Base-by-base conservation (phyloP, 2,113 vertebrate species). In the Tragelaphus buxtoni region DNA sequence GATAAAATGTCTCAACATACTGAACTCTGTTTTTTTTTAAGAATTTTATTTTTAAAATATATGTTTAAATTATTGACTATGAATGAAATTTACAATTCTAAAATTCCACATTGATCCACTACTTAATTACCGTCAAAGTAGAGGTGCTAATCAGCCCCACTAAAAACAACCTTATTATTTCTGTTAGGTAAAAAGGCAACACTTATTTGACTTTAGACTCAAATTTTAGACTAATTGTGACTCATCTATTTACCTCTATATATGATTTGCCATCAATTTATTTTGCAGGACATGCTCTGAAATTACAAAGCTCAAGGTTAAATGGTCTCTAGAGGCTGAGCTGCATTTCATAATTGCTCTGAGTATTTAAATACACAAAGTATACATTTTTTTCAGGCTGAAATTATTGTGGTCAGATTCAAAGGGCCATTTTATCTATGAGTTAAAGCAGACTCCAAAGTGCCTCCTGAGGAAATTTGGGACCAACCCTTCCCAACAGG, bases 281-380 rank as follows among this genome's bases (percentile, higher is more conserved):
- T 85, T 95, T 87, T 69, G 20, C 16, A 20, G 14, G 69, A 49
- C 55, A 88, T 24, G 72, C 35, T 16, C 16, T 24, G 55, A 92
- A 90, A 90, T 97, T 81, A 49, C 17, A 80, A 30, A n/a, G 12
- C 42, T 95, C 85, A 96, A 91, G 84, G 60, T 85, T 95, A 95
- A 90, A 32, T 97, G 88, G 65, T 35, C 88, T 97, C 0, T 35
- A 18, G 85, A 80, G 65, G 60, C 53, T 56, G 76, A 45, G 85
- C 88, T 81, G 80, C 4, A 18, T 51, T 96, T 90, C 39, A 30
- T 80, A 94, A 95, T 87, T 90, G 63, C 42, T 87, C 80, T 77
- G 91, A 92, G 60, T 90, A 77, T 92, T 95, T 97, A 96, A 83
- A 84, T 80, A 74, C 35, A 80, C n/a, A 88, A 4, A 4, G 7